These are phyloP conservation scores for Sinocyclocheilus grahami DNA, from an alignment of 2,113 vertebrate genomes.

Conservation along the genomic window DNA sequence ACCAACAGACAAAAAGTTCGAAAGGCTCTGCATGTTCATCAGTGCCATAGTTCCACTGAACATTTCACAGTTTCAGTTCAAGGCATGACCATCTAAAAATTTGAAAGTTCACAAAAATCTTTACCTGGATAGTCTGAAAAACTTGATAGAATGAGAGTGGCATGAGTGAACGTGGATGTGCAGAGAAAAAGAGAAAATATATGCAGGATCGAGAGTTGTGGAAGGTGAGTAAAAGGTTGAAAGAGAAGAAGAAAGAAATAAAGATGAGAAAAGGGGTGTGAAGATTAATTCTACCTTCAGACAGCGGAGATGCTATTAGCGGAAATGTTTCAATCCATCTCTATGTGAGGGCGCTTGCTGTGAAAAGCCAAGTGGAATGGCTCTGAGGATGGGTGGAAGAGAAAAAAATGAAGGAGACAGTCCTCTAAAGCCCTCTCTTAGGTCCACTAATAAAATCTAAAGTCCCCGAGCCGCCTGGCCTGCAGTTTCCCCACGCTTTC, in stretches of 20 bases:
- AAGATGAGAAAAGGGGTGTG: conserved; percentile 11
- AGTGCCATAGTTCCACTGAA: not conserved
- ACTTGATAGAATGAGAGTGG: not conserved
- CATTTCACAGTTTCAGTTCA: not conserved
- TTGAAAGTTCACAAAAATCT: not conserved
- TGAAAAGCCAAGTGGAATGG: not conserved
- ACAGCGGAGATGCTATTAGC: conserved; percentile 56
- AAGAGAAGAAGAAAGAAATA: not conserved
- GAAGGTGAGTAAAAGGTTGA: conserved; percentile 6
- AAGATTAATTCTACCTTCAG: conserved; percentile 69
- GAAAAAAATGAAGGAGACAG: conserved; percentile 11
- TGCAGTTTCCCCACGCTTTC: not conserved
- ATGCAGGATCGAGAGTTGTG: conserved; percentile 4
- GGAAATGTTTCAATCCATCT: conserved; percentile 61
- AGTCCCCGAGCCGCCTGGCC: not conserved
- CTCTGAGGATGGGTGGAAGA: not conserved
- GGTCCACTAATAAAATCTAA: conserved; percentile 36
- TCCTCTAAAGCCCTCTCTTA: conserved; percentile 1
- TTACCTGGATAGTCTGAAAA: not conserved
- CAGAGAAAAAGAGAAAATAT: conserved; percentile 38
- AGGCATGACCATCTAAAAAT: not conserved
- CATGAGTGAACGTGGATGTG: not conserved
- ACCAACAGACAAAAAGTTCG: not conserved
- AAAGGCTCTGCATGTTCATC: not conserved
- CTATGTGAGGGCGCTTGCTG: not conserved